A percentile compares a stretch with the other conserved stretches of the same genome.
phyloP scores from a whole-genome alignment of 2,797 vertebrate species.

The Varecia variegata region DNA sequence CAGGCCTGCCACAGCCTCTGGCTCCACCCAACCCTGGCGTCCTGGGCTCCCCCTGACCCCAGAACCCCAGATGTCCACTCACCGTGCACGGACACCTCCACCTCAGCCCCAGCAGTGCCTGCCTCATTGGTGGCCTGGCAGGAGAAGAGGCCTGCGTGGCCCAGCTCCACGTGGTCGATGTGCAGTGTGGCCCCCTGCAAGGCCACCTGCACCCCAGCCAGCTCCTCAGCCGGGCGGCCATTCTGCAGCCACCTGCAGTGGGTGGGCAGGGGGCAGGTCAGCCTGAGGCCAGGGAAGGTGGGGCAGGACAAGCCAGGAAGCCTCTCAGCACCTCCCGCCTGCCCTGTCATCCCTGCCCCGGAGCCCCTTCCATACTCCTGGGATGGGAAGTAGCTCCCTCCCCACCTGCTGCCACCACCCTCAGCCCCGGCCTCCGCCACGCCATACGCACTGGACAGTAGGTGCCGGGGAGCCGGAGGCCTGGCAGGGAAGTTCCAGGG shows the following conservation, averaged over 20 bases:
- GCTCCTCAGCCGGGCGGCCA: not conserved
- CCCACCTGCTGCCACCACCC: not conserved
- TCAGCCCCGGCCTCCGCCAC: fast-evolving
- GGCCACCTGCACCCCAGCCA: not conserved
- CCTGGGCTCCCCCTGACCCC: not conserved
- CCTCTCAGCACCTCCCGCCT: not conserved
- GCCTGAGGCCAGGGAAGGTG: not conserved
- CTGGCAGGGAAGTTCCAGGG: conserved; percentile 81
- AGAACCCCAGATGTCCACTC: not conserved
- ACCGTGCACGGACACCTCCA: conserved; percentile 83
- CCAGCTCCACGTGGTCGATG: conserved; percentile 57
- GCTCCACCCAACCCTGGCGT: fast-evolving
- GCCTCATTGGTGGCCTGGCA: conserved; percentile 82
- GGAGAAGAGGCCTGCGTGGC: conserved; percentile 77
- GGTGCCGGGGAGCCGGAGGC: conserved; percentile 72
- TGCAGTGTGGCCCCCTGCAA: conserved; percentile 55
- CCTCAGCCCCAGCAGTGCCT: conserved; percentile 76
- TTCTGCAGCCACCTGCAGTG: conserved; percentile 83
- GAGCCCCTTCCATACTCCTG: not conserved
- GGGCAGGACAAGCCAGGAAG: not conserved
- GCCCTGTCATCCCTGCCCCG: fast-evolving
- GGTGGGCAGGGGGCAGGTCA: fast-evolving
- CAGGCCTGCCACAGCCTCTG: not conserved
- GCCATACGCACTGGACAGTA: conserved; percentile 79
- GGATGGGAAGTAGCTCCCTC: not conserved